Evolutionary conservation across 2,797 vertebrate species (phyloP), one percentile per base, ranked within the genome.

Genomic region (Girardinus metallicus): DNA sequence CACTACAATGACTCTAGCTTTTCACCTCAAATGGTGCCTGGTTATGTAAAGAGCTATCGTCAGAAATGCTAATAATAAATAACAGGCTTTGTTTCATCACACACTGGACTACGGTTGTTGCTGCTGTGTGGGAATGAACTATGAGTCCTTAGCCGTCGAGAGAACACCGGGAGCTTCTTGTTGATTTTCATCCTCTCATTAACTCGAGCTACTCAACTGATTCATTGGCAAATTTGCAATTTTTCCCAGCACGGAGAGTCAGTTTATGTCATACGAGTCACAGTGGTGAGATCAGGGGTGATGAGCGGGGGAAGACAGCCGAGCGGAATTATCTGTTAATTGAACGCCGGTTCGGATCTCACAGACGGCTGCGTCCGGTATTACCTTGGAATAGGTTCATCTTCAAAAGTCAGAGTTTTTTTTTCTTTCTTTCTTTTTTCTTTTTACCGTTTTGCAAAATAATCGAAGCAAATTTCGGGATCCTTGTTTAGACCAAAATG

Each of bases 291-390:
- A 55, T 60, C 15, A 39, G 60, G 73, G 34, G 73, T 75, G 55
- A 74, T 29, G 3, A 49, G 85, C 6, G 81, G 66, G 43, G 62
- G 80, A 51, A 82, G 77, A 79, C 76, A n/a, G 80, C 66, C 75
- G 75, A 79, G 72, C 21, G 76, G 90, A 92, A 89, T 78, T 71
- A 75, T 72, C 80, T 77, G 91, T 86, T 96, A 94, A 95, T 94
- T 93, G 92, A 94, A 94, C 94, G 95, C 84, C 93, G 62, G 81
- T 92, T 92, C 79, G 82, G 74, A 95, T 95, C 89, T 92, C 80
- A 94, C 89, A 86, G 86, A 88, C 94, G 94, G 85, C 77, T 88
- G 92, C 86, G 51, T 77, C 72, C 72, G 78, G 80, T 70, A 44
- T 83, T 78, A 74, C 85, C 78, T 83, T 73, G 62, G 74, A 79